Conservation (phyloP, 2,888 invertebrate genomes). For the Phyllotreta cruciferae region DNA sequence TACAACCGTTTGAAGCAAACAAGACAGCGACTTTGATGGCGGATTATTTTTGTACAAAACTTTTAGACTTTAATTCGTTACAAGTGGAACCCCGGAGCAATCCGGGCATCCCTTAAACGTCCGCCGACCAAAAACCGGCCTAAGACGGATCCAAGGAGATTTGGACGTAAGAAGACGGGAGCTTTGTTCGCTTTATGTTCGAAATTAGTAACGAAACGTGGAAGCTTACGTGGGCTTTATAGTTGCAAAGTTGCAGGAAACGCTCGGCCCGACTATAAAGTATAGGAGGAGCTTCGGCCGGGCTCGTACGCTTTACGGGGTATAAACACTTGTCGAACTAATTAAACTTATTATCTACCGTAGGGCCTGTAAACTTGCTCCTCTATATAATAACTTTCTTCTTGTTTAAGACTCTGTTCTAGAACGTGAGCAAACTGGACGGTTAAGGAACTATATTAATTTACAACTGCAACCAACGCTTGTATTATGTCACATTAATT, state of each 20-base stretch:
- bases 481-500: neutral
- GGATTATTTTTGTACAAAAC: too few species aligned
- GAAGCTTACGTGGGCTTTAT: conserved; percentile 53
- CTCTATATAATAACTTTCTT: conserved; percentile 26
- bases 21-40: too few species aligned
- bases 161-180: conserved; percentile 49
- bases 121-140: conserved; percentile 32
- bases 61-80: too few species aligned
- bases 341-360: conserved; percentile 45
- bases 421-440: neutral
- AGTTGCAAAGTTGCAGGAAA: conserved; percentile 53
- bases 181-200: conserved; percentile 53
- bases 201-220: conserved; percentile 54
- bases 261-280: conserved; percentile 44
- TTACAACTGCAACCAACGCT: neutral
- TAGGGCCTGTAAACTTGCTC: conserved; percentile 24
- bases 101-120: conserved; percentile 8
- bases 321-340: conserved; percentile 52
- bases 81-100: neutral
- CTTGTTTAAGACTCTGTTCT: conserved; percentile 20
- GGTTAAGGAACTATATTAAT: conserved; percentile 4
- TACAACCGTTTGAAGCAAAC: too few species aligned
- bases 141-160: conserved; percentile 50
- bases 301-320: conserved; percentile 46
- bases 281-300: conserved; percentile 48